Evolutionary conservation across 1,140 invertebrate genomes (phyloP), one percentile per base, ranked within the genome.

Genomic region (Nasonia longicornis): DNA sequence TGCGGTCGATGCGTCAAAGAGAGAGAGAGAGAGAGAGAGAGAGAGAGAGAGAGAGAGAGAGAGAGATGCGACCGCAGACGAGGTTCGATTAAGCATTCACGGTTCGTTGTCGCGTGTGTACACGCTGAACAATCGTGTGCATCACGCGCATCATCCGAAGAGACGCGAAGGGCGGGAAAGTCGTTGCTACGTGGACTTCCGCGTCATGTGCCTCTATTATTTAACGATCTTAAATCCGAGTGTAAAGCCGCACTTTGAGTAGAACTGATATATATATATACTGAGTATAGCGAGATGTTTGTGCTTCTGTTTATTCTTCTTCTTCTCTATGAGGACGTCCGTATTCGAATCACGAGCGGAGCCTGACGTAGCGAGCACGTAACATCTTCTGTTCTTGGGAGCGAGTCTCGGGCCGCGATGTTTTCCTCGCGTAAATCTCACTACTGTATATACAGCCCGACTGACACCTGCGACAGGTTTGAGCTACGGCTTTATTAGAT

Each of bases 331-430:
- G 42, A 77, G 22, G 38, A 11, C n/a, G 63, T 77, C 38, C 67
- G 80, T 83, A 86, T 86, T 86, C 85, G 82, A 75, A 83, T 85
- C 86, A 86, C 86, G 86, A 76, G 52, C 52, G 1, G 52, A 58
- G 52, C 72, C 63, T 72, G 79, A 26, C 67, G 12, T 64, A 45
- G 77, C 83, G 78, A 82, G 85, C 86, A 86, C 86, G 86, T 86
- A 85, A 86, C 84, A 86, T 86, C 84, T 86, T 85, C 85, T 85
- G 82, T 86, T 86, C 86, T 86, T 84, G 84, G 85, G 86, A 86
- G 78, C 79, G 63, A 71, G 26, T 66, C 48, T 29, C 26, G n/a
- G 1, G 31, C 31, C 31, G 31, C 7, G 31, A 64, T 52, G 26
- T 76, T 81, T 76, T 76, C 52, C 35, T 80, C 26, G 26, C 26